These are phyloP conservation scores for Tenthredo scrophulariae DNA, from an alignment of 2,888 invertebrate genomes.

Conservation along the genomic window DNA sequence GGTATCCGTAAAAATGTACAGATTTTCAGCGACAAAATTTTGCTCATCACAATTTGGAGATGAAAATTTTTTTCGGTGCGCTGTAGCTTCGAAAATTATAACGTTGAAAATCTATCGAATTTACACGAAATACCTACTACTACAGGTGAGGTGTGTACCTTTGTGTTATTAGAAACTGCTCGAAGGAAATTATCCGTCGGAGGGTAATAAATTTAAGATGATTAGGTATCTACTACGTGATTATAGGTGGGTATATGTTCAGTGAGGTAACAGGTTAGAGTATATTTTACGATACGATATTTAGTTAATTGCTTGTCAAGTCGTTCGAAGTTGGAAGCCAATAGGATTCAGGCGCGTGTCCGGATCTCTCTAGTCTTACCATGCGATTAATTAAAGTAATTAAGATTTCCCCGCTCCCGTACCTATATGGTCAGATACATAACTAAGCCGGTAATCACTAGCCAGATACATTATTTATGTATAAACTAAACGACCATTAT, in stretches of 20 bases:
- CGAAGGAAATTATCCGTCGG: constrained; percentile 27
- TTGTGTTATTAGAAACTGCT: not conserved
- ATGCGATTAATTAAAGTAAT: constrained; percentile 48
- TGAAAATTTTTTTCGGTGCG: no score
- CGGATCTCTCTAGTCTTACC: constrained; percentile 27
- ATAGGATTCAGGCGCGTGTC: constrained; percentile 4
- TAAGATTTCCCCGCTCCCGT: constrained; percentile 34
- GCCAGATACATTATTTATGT: constrained; percentile 26
- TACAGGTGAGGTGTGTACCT: no score
- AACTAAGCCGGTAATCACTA: constrained; percentile 24
- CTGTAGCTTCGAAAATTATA: no score
- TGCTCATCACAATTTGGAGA: no score
- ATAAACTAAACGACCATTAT: not conserved
- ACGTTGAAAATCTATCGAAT: no score
- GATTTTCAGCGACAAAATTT: no score
- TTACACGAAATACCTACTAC: no score
- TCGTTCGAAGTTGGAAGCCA: not conserved
- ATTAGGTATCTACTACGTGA: constrained; percentile 19
- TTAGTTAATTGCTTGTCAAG: constrained; percentile 51
- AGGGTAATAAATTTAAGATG: constrained; percentile 33
- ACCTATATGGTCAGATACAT: not conserved
- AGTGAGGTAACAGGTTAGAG: not conserved
- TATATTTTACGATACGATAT: constrained; percentile 43
- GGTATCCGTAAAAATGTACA: no score
- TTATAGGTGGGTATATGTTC: not conserved